phyloP scores from a whole-genome alignment of 2,888 invertebrate species.

The Cordylochernes scorpioides region DNA sequence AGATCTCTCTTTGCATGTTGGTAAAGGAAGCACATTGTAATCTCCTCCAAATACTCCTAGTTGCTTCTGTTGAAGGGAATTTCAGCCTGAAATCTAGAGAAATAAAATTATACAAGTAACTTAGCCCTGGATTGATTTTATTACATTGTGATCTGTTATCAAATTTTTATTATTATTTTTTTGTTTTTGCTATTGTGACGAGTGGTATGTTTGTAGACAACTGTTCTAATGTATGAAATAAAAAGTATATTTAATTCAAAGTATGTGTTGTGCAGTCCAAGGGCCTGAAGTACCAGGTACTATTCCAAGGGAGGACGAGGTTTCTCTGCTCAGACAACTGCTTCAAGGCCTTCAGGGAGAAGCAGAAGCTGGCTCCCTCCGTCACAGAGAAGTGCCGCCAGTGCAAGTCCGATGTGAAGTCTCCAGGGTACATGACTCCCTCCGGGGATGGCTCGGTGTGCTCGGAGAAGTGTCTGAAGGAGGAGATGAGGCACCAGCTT shows the following conservation, averaged over 20 bases:
- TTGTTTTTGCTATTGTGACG: slow-evolving; percentile 8
- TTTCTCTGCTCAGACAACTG: slow-evolving; percentile 13
- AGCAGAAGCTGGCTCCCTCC: slow-evolving; percentile 5
- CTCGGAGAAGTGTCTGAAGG: slow-evolving; percentile 14
- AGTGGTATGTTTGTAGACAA: slow-evolving; percentile 10
- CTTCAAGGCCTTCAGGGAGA: slow-evolving; percentile 9
- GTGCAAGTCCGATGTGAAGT: no score
- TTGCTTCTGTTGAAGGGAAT: no score
- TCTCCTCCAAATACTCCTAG: no score
- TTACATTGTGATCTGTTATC: slow-evolving; percentile 8
- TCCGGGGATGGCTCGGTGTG: no score
- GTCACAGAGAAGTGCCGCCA: slow-evolving; percentile 10
- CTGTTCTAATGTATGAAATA: slow-evolving; percentile 9
- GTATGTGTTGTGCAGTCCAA: slow-evolving; percentile 9
- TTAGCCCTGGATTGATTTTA: no score
- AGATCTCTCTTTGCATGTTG: no score
- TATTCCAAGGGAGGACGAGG: slow-evolving; percentile 10
- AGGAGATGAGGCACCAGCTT: no score
- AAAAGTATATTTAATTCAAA: slow-evolving; percentile 7
- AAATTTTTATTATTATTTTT: slow-evolving; percentile 8
- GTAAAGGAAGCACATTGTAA: no score
- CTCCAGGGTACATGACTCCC: no score
- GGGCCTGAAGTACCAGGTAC: slow-evolving; percentile 10
- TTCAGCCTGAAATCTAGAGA: no score
- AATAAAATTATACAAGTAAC: no score